Percentiles rank a stretch among this genome's conserved stretches.
Conservation (phyloP, 2,888 invertebrate genomes). For the Phoenoteleia sp. region DNA sequence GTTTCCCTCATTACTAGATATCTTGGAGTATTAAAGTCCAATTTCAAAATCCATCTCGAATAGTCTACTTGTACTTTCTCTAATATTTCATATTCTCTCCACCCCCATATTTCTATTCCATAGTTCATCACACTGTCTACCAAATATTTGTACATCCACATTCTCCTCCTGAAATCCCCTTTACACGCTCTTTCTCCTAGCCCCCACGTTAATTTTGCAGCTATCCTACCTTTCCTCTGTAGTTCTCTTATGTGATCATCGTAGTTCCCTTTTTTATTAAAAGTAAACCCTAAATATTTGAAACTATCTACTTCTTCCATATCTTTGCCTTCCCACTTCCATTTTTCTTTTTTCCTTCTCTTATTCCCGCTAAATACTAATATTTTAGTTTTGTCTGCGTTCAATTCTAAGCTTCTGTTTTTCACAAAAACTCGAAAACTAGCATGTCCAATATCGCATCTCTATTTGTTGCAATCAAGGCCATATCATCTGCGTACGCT, state of each 20-base stretch:
- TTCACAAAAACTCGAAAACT: background rate
- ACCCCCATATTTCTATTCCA: constrained; percentile 10
- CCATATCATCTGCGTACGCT: background rate
- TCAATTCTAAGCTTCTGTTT: background rate
- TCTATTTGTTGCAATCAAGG: background rate
- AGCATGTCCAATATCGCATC: background rate
- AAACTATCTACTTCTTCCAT: background rate
- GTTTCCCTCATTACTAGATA: background rate
- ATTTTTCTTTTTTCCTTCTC: background rate
- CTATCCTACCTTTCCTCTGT: background rate
- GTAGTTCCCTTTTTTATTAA: background rate
- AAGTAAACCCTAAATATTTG: constrained; percentile 6
- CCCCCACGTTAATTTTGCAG: background rate
- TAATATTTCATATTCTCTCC: background rate
- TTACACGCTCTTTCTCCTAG: background rate
- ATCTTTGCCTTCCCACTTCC: background rate
- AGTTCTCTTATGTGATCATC: background rate
- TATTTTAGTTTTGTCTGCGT: background rate
- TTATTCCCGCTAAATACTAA: background rate
- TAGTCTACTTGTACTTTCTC: background rate
- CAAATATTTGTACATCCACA: background rate
- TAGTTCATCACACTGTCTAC: background rate
- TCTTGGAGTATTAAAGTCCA: background rate
- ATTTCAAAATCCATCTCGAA: background rate
- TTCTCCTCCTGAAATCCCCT: background rate